Evolutionary conservation across 2,888 invertebrate species (phyloP), one percentile per base, ranked within the genome.

Genomic region (Lamellibrachia satsuma): DNA sequence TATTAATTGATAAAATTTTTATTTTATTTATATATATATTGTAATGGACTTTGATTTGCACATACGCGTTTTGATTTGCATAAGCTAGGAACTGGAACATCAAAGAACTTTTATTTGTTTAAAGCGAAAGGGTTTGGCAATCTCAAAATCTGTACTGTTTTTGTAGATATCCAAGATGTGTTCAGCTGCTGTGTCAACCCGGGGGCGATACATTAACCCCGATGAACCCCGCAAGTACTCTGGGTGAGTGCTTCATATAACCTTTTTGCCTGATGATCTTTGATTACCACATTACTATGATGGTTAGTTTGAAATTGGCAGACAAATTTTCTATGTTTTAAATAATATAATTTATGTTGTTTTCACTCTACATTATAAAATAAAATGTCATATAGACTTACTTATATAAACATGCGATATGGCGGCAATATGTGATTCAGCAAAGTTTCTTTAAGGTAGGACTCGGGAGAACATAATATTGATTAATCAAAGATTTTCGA

Each of bases 161-260:
- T 94, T 94, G 3, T 94, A 96, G 96, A 96, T 96, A 93, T 96
- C 96, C 91, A 96, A 96, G 94, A 95, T 95, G 94, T 95, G 96
- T 97, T 97, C 97, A 92, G 97, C 97, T 93, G 97, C 97, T 90
- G 97, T 97, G 27, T 97, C 97, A 2, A 97, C 97, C 1, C 96
- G 97, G 93, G 97, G 97, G 7, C 96, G 97, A 92, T 97, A 97
- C 94, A 97, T 97, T 97, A 97, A 97, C 52, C 97, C 96, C 92
- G 97, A 97, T 93, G 97, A 97, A 93, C 95, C 96, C 92, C 96
- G 96, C 93, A 97, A 55, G 39, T 15, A 97, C 94, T 96, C 95
- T 15, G 95, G 95, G 96, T 96, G 95, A 91, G 94, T 93, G 93
- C n/a, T 92, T 27, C 7, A n/a, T 6, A 6, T 90, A 8, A 52